Conservation (phyloP, 2,888 invertebrate species). For the Petrolisthes cinctipes region DNA sequence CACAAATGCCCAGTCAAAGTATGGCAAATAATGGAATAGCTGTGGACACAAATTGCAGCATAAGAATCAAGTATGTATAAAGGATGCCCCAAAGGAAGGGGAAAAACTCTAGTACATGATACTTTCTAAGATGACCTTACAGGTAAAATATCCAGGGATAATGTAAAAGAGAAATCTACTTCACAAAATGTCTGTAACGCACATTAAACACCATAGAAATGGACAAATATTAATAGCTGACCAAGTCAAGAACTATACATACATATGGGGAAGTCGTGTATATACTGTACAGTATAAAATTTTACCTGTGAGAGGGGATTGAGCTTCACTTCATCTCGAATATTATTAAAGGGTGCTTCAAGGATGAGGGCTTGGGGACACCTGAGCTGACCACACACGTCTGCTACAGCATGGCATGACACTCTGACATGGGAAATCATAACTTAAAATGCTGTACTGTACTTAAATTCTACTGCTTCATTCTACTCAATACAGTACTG, state of each 20-base stretch:
- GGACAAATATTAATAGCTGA: not conserved
- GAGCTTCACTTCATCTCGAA: slow-evolving; percentile 33
- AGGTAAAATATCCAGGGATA: not conserved
- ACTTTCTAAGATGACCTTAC: not conserved
- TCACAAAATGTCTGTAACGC: not conserved
- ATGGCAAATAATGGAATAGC: slow-evolving; percentile 40
- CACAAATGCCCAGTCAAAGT: slow-evolving; percentile 51
- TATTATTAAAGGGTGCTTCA: slow-evolving; percentile 46
- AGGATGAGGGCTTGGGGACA: slow-evolving; percentile 55
- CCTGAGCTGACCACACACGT: slow-evolving; percentile 29
- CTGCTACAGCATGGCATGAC: slow-evolving; percentile 41
- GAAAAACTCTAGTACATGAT: not conserved
- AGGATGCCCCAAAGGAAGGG: not conserved
- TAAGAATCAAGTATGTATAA: not conserved
- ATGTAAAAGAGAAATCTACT: not conserved
- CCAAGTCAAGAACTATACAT: not conserved
- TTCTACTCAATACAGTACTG: no score
- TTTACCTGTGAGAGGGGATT: slow-evolving; percentile 46
- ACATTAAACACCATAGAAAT: not conserved
- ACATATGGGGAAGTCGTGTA: not conserved
- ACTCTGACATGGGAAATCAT: slow-evolving; percentile 32
- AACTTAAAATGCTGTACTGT: not conserved
- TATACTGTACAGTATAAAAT: not conserved
- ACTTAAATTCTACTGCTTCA: no score
- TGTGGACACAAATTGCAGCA: not conserved